Evolutionary conservation across 2,113 vertebrate genomes (phyloP), one percentile per base, ranked within the genome.

Genomic region (Lycocorax pyrrhopterus): DNA sequence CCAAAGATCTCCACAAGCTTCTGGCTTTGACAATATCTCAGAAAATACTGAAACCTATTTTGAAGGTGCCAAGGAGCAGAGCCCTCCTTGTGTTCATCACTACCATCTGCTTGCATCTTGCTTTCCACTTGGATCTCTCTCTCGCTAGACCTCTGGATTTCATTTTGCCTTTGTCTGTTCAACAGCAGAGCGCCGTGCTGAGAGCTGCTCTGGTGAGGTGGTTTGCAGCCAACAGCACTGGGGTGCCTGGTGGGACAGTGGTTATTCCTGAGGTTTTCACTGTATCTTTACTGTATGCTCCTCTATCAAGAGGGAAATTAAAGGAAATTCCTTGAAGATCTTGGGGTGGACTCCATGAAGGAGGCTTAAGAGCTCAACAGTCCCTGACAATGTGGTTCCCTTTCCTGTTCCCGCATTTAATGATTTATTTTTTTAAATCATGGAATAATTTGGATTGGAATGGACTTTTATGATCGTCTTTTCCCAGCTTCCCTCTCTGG

Each of bases 401-500:
- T 55, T 51, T 59, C 33, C n/a, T 27, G 4, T 58, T 60, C 8
- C 29, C 3, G 14, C 8, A 55, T 47, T 66, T 47, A 49, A 47
- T 44, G 30, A 32, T 13, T 58, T 63, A 26, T 41, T 68, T 83
- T 80, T 47, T 6, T 11, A n/a, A n/a, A 67, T 76, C 7, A 22
- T 41, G 17, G 29, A n/a, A 29, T 27, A 20, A 4, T 75, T 79
- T 79, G 4, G 4, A 6, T 58, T 75, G 35, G 39, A 72, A 84
- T 9, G 14, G 11, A 23, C 9, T 7, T 69, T 22, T 20, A 37
- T 22, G 18, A 21, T 12, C 4, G 3, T 9, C 33, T 67, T 56
- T 46, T 72, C 16, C n/a, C 68, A 71, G 0, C 23, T 37, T 2
- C 3, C 9, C 6, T 3, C 12, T 39, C 7, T 46, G 32, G 2